Conservation (phyloP, 2,113 vertebrate species). For the Ciconia maguari region DNA sequence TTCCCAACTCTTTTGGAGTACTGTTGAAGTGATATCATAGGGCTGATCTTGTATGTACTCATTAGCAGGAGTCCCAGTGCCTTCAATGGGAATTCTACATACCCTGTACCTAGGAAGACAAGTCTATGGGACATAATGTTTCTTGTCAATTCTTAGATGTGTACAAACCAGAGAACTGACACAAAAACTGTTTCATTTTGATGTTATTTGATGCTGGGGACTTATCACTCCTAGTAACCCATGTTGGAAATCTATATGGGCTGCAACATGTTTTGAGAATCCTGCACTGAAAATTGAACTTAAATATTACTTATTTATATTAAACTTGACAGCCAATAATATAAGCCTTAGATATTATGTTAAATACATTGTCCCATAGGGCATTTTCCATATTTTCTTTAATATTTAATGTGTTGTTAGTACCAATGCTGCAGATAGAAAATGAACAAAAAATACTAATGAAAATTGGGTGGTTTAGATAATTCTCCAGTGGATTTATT, state of each 20-base stretch:
- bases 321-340: background rate
- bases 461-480: background rate
- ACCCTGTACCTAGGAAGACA: background rate
- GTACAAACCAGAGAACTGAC: background rate
- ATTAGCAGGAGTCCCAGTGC: background rate
- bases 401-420: background rate
- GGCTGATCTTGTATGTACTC: background rate
- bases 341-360: background rate
- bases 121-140: background rate
- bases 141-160: background rate
- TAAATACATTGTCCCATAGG: background rate
- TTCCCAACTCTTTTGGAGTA: background rate
- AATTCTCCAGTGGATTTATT: background rate
- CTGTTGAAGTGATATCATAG: background rate
- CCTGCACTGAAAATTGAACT: background rate
- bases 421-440: background rate
- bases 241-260: background rate
- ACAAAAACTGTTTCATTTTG: background rate
- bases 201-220: background rate
- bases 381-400: background rate
- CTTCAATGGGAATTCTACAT: background rate
- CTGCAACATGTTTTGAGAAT: background rate
- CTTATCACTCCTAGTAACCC: background rate
- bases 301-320: constrained; percentile 8
- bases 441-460: background rate